Evolutionary conservation across 2,113 vertebrate genomes (phyloP), one percentile per base, ranked within the genome.

Genomic region (Crotalus viridis): DNA sequence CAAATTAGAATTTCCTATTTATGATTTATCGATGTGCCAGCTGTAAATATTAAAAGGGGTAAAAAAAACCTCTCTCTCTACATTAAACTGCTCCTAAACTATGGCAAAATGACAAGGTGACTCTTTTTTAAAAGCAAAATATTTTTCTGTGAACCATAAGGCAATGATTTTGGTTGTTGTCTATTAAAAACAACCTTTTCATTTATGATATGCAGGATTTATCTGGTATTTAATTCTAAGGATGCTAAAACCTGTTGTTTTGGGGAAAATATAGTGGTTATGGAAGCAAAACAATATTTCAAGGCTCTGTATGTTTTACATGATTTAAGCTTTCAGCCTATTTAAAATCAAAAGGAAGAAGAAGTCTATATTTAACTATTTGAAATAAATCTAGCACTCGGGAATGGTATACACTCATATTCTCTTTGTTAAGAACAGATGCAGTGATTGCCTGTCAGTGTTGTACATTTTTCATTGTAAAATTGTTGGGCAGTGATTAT

Each of bases 1-100:
- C 95, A 91, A 96, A 95, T 95, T 96, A 96, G 94, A 96, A 95
- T 95, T 90, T 94, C 28, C 39, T 93, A 39, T 74, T 96, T 94
- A 90, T 94, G 94, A 96, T 96, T 96, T 95, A 96, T 95, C 94
- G 94, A 48, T 88, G 90, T 69, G 92, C 39, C 90, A 94, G 89
- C 90, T 88, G 88, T 94, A 96, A 96, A 95, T 89, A 94, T 93
- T 91, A 88, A 69, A 91, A 43, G 74, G 74, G 74, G 43, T 15
- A 54, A 92, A 91, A 94, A 48, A 81, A 21, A 0, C 12, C 55
- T 3, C 15, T 28, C 39, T 61, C 46, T 85, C 6, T 90, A 91
- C 3, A 88, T 94, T 95, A 92, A 51, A 89, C 10, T 95, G 93
- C 0, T 91, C 48, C 28, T 87, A 94, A 96, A 95, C 85, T 54